A percentile compares a stretch with the other conserved stretches of the same genome.
Conservation (phyloP, 1,140 invertebrate species). For the Drosophila sucinea region DNA sequence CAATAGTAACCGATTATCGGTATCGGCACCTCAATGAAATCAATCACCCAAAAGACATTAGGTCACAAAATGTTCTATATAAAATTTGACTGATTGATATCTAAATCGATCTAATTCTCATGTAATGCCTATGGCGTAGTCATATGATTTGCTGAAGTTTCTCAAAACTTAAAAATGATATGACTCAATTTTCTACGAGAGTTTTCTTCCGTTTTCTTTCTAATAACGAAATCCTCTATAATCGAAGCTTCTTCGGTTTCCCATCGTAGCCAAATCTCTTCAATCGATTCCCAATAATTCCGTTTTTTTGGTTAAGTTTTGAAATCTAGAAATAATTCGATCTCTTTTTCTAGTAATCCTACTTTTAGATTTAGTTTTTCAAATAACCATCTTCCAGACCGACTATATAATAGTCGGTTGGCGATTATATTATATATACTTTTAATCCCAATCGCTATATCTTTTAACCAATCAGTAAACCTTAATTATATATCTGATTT, state of each 20-base stretch:
- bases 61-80: not conserved
- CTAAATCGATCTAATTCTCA: not conserved
- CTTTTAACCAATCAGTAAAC: not conserved
- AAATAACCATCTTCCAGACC: not conserved
- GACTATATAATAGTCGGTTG: not conserved
- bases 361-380: not conserved
- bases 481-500: not conserved
- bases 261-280: not conserved
- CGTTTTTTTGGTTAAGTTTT: not conserved
- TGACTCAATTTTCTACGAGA: no score
- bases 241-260: not conserved
- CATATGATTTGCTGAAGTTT: no score
- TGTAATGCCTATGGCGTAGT: not conserved
- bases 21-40: no score
- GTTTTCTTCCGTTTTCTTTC: no score
- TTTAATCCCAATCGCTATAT: not conserved
- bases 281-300: not conserved
- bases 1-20: no score
- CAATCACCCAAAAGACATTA: not conserved
- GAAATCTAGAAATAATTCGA: not conserved
- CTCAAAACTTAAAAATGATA: no score
- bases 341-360: not conserved
- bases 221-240: not conserved
- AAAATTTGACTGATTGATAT: not conserved
- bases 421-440: not conserved